Base-by-base conservation (phyloP, 2,113 vertebrate species). In the Promerops cafer region DNA sequence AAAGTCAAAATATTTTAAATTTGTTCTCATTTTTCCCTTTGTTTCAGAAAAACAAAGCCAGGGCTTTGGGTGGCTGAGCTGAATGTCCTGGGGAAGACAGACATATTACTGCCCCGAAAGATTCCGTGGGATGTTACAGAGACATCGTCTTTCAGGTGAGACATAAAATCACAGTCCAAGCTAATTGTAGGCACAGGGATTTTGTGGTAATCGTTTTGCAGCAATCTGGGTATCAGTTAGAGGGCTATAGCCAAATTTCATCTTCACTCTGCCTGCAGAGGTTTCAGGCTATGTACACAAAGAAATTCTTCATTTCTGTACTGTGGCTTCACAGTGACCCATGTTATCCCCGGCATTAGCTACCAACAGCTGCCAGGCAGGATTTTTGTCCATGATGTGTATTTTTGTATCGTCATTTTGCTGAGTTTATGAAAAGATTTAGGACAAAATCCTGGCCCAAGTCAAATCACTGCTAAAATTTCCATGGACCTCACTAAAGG, bases 51-150 rank as follows among this genome's bases (percentile, higher is more conserved):
- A 83, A 28, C 14, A 74, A 77, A 72, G 27, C 23, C 57, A 39
- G 30, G 23, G n/a, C 31, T 92, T 79, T 30, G 65, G 3, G 35
- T 49, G 27, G 13, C 59, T 77, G 63, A 27, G 7, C 1, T 16
- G 37, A 61, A 23, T 5, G 7, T 74, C 27, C 50, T 11, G 22
- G 42, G 54, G 68, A 83, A 80, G 45, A 44, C 37, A 85, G 45
- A 42, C 23, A 5, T 1, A 0, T 69, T 27, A 17, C 47, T 84
- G 65, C 47, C 56, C 53, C 0, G 0, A 56, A 83, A 88, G 50
- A 40, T 35, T 49, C 35, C 0, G 0, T 3, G 8, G 60, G 70
- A 11, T 23, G 13, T 40, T 35, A 37, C 0, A 11, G 80, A 61
- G 54, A 57, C 2, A 0, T 19, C 0, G 0, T 33, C 75, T 93